Conservation (phyloP, 2,797 vertebrate species). For the Coracias cyanogaster region DNA sequence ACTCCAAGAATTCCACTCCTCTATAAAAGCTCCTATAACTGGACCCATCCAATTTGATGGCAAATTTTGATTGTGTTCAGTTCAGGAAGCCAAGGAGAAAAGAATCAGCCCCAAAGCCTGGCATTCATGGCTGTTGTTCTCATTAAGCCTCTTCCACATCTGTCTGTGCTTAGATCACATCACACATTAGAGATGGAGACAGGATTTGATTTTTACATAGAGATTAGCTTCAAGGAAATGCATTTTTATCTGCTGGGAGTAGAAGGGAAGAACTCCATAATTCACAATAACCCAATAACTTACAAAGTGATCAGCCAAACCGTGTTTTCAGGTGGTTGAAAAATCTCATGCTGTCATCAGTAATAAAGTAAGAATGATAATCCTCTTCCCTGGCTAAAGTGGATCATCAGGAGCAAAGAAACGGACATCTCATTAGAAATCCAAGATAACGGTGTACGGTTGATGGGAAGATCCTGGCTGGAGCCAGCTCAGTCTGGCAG, state of each 20-base stretch:
- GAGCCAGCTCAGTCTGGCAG: conserved; percentile 21
- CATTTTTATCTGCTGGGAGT: conserved; percentile 44
- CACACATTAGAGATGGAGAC: neutral
- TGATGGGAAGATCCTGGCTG: neutral
- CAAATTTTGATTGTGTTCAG: neutral
- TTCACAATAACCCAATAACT: conserved; percentile 56
- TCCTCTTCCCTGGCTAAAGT: conserved; percentile 20
- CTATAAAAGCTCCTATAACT: neutral
- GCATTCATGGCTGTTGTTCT: neutral
- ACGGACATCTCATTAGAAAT: conserved; percentile 16
- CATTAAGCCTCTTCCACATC: neutral
- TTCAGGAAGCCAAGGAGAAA: neutral
- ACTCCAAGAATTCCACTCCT: neutral
- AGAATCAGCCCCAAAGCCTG: neutral
- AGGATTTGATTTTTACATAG: neutral
- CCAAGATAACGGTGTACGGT: conserved; percentile 25
- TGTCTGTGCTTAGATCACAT: neutral
- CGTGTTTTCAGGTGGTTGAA: conserved; percentile 26
- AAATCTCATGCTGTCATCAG: conserved; percentile 20
- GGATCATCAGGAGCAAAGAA: conserved; percentile 15
- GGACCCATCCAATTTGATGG: neutral
- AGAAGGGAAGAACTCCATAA: conserved; percentile 23
- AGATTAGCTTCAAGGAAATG: conserved; percentile 34
- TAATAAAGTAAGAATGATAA: conserved; percentile 68
- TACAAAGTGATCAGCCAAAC: conserved; percentile 28